Evolutionary conservation across 2,113 vertebrate species (phyloP).

Genomic region (Apus apus): DNA sequence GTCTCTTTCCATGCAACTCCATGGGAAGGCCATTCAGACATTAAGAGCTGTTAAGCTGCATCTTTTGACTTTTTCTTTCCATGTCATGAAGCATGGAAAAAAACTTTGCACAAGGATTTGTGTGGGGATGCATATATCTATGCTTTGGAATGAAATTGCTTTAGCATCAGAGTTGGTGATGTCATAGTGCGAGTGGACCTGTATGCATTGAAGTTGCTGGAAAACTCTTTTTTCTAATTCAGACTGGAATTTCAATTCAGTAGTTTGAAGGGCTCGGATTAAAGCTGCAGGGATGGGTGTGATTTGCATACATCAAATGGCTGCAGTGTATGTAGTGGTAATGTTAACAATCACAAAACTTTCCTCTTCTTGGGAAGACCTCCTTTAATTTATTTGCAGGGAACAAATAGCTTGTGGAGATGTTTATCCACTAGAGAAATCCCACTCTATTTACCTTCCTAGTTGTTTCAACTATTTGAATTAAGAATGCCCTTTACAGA

Average conservation of each 20-base stretch:
- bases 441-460: background rate
- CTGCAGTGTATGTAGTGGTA: background rate
- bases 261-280: background rate
- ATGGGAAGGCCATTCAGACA: background rate
- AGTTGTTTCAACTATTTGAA: background rate
- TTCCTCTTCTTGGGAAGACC: background rate
- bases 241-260: background rate
- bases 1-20: background rate
- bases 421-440: background rate
- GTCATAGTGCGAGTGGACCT: background rate
- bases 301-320: background rate
- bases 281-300: background rate
- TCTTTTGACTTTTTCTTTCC: background rate
- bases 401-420: background rate
- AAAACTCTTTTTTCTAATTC: background rate
- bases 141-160: background rate
- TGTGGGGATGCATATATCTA: background rate
- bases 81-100: background rate
- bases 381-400: background rate
- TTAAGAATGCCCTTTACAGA: background rate
- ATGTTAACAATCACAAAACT: background rate
- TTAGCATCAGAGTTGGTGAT: background rate
- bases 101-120: background rate
- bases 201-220: background rate
- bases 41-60: background rate